Evolutionary conservation across 2,797 vertebrate genomes (phyloP), one percentile per base, ranked within the genome.

Genomic region (Tenualosa thibaudeaui): DNA sequence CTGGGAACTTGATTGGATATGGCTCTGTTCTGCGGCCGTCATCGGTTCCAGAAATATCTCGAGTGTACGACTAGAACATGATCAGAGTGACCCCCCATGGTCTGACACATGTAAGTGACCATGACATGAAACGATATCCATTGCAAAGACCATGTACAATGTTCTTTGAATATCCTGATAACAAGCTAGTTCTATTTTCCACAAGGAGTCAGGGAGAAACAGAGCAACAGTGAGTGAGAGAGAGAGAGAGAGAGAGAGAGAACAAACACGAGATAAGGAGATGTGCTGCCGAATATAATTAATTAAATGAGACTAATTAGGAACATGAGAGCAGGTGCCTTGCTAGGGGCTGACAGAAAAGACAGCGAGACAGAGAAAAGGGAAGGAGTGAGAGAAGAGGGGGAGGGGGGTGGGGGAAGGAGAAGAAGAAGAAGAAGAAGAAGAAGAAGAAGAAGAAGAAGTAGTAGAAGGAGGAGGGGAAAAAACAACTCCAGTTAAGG

Each of bases 281-380:
- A 46, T 49, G 92, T 92, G 93, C 93, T 91, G 95, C 92, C 88
- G 94, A 94, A 96, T 96, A 95, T 96, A 95, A 96, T 96, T 96
- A 96, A 96, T 96, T 95, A 96, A 96, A 96, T 94, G 91, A 93
- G 94, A 95, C 95, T 97, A 97, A 97, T 97, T 96, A 96, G 95
- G 94, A 96, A 96, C 93, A 94, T 93, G 94, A 96, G 95, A 96
- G 95, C 96, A 96, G 96, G 95, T 97, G 96, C 96, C 94, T 95
- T 92, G 94, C 95, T 95, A 94, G 90, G 93, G 92, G 94, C 93
- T 96, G 96, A 97, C 95, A 78, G 71, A 78, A 78, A 86, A 84
- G 81, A 65, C 68, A 88, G 83, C 85, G 83, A 84, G 85, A 78
- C 86, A 84, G 78, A 84, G 62, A 71, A 56, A 19, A 51, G 40